These are phyloP conservation scores for Aelia acuminata DNA, from an alignment of 2,888 invertebrate species.

Conservation along the genomic window DNA sequence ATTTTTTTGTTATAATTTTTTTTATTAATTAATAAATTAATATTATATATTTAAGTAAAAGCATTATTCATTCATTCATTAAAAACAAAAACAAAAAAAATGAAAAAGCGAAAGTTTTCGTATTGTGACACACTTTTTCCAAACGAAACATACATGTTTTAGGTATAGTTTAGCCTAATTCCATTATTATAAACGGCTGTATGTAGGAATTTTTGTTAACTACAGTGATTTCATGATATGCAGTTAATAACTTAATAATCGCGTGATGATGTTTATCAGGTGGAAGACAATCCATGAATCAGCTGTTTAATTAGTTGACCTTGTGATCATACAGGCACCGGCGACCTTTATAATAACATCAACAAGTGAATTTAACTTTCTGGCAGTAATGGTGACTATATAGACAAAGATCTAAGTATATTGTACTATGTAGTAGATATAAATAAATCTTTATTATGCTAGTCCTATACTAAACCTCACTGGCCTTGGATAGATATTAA, in stretches of 20 bases:
- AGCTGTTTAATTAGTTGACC: background rate
- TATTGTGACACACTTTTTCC: too few relatives aligned
- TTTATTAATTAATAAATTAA: too few relatives aligned
- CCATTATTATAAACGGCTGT: too few relatives aligned
- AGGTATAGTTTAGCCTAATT: too few relatives aligned
- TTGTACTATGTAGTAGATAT: background rate
- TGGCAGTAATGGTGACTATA: background rate
- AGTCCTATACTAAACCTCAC: background rate
- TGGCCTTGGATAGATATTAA: background rate
- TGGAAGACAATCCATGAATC: background rate
- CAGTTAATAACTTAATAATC: background rate
- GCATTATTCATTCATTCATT: too few relatives aligned
- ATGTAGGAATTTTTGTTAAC: background rate
- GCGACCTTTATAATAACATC: background rate
- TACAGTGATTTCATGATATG: background rate
- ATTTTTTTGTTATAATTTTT: too few relatives aligned
- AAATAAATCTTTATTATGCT: background rate
- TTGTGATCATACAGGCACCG: background rate
- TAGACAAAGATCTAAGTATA: background rate
- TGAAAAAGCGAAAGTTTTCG: too few relatives aligned
- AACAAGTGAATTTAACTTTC: background rate
- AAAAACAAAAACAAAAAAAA: too few relatives aligned
- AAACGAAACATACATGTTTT: too few relatives aligned
- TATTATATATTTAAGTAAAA: too few relatives aligned
- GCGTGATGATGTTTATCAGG: background rate